These are phyloP conservation scores for Pycnonotus jocosus DNA, from an alignment of 2,113 vertebrate species.

Conservation along the genomic window DNA sequence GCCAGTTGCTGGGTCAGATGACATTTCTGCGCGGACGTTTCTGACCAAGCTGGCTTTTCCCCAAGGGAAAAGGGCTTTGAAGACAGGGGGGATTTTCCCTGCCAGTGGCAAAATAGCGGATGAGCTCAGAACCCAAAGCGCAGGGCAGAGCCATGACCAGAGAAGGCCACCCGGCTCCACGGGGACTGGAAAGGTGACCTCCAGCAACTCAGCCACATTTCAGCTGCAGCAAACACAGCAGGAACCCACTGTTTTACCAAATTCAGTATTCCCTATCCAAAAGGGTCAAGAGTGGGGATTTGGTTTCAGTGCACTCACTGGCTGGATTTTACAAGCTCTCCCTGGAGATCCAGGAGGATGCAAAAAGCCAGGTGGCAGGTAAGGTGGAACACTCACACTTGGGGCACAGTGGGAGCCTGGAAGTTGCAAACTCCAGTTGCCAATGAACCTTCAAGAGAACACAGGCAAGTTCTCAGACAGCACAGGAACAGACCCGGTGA, in stretches of 20 bases:
- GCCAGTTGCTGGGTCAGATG: neutral
- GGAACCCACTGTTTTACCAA: neutral
- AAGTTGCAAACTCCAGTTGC: neutral
- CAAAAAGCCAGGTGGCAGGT: neutral
- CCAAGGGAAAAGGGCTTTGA: neutral
- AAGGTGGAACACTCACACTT: neutral
- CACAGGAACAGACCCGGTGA: neutral
- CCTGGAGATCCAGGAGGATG: fast-evolving
- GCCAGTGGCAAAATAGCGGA: neutral
- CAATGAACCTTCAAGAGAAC: neutral
- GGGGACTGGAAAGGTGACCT: neutral
- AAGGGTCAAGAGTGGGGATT: neutral
- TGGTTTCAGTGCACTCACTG: neutral
- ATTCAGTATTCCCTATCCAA: neutral
- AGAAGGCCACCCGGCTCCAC: neutral
- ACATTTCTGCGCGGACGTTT: neutral
- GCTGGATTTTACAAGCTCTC: neutral
- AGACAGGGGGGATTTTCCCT: neutral
- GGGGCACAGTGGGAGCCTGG: neutral
- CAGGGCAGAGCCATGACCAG: neutral
- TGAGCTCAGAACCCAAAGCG: slow-evolving; percentile 3
- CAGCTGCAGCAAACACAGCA: neutral
- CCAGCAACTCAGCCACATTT: neutral
- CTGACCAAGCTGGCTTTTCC: neutral
- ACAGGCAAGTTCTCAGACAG: neutral